Conservation (phyloP, 2,888 invertebrate species). For the Eupithecia centaureata region DNA sequence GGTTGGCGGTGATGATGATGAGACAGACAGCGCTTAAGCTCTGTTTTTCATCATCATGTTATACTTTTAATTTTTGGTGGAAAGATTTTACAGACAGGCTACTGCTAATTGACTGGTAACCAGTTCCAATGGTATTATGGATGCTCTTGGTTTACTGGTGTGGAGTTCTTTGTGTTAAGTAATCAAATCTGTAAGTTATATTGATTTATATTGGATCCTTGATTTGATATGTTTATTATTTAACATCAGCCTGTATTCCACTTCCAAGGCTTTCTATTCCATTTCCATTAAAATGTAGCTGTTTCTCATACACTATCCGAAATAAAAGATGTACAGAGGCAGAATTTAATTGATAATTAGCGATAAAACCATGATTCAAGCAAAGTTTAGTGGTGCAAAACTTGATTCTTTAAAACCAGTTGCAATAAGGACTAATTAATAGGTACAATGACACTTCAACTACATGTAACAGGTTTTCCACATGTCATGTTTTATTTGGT, state of each 20-base stretch:
- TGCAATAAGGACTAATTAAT: not conserved
- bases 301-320: not conserved
- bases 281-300: not conserved
- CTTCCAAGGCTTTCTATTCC: not conserved
- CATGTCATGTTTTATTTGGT: conserved; percentile 2
- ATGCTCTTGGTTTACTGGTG: not conserved
- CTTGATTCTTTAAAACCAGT: not conserved
- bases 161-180: too few species aligned
- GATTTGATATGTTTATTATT: not conserved
- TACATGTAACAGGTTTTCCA: conserved; percentile 4
- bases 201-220: not conserved
- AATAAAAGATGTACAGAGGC: not conserved
- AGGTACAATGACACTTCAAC: not conserved
- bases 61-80: not conserved
- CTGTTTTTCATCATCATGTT: not conserved
- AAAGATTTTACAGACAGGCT: not conserved
- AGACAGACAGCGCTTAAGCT: not conserved
- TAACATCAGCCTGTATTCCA: not conserved
- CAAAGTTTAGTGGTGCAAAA: not conserved
- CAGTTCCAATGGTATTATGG: not conserved
- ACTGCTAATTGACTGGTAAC: not conserved
- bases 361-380: not conserved
- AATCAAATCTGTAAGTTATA: too few species aligned
- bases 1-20: not conserved
- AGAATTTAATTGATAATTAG: not conserved